Evolutionary conservation across 2,888 invertebrate genomes (phyloP), one percentile per base, ranked within the genome.

Genomic region (Lasioglossum pauxillum): DNA sequence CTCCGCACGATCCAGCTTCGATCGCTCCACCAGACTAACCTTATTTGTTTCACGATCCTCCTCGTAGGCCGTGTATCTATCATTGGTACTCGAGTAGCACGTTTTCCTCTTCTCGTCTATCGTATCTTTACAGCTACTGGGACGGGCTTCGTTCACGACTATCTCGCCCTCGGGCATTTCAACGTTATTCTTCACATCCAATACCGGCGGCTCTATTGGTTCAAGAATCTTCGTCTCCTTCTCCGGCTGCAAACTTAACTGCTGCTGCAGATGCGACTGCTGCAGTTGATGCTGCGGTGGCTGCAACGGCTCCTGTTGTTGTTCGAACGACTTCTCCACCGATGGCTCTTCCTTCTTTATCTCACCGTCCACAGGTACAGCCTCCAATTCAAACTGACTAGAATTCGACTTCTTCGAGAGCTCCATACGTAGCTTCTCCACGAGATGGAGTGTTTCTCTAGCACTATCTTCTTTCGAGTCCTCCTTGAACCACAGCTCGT

Each of bases 391-490:
- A 31, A 95, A 92, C 89, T 96, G 96, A 81, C 96, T 96, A 64
- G 96, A 93, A 79, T 96, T 96, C 31, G 97, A 96, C 94, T 97
- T 97, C 93, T 97, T 97, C 53, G 96, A 96, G 91, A 97, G 96
- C 93, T 97, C 97, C 96, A 97, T 96, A 75, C 98, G 96, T 31
- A 98, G 95, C 93, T 98, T 98, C 93, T 98, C 98, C 7, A 98
- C 98, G 46, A 98, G 96, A 95, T 98, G 97, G 85, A 98, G 95
- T 0, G 98, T 98, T 94, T 98, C 98, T 87, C 98, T 96, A 0
- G 98, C 97, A 91, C 97, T 97, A 92, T 98, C 97, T 94, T 98
- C 98, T 93, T 97, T 97, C 4, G 97, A 97, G 93, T 98, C 98
- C 93, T 97, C 97, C 93, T 97, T 97, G 93, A 97, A 97, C 88